Evolutionary conservation across 2,888 invertebrate genomes (phyloP).

Genomic region (Molorchus minor): DNA sequence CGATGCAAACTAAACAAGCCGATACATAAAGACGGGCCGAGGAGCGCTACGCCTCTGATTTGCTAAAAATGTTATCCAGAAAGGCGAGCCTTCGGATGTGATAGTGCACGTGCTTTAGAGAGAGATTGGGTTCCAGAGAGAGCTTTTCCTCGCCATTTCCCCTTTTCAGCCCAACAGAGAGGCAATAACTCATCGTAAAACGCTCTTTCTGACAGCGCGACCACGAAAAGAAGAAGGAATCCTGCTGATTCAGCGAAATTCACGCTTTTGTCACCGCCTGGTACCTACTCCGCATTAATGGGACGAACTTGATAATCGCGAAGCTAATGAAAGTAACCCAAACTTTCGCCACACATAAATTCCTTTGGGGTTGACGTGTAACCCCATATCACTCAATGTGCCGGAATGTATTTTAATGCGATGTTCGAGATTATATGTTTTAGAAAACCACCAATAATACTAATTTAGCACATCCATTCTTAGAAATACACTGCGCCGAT

Average conservation of each 20-base stretch:
- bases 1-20: conserved; percentile 22
- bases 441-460: no score
- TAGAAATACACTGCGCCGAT: no score
- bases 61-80: conserved; percentile 38
- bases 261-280: conserved; percentile 66
- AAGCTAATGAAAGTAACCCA: conserved; percentile 7
- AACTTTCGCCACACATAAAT: no score
- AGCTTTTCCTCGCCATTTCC: conserved; percentile 60
- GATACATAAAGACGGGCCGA: conserved; percentile 27
- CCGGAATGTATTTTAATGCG: no score
- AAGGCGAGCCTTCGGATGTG: conserved; percentile 22
- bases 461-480: no score
- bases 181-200: conserved; percentile 60
- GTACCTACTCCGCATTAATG: conserved; percentile 66
- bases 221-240: conserved; percentile 62
- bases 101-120: conserved; percentile 45
- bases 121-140: conserved; percentile 51
- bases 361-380: no score
- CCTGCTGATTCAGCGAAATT: conserved; percentile 65
- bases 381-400: no score
- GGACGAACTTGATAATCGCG: conserved; percentile 42
- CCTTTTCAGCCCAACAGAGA: conserved; percentile 60
- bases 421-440: no score
- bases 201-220: conserved; percentile 53
- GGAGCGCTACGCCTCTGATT: conserved; percentile 24